Conservation (phyloP, 2,797 vertebrate species). For the Xerus rutilus region DNA sequence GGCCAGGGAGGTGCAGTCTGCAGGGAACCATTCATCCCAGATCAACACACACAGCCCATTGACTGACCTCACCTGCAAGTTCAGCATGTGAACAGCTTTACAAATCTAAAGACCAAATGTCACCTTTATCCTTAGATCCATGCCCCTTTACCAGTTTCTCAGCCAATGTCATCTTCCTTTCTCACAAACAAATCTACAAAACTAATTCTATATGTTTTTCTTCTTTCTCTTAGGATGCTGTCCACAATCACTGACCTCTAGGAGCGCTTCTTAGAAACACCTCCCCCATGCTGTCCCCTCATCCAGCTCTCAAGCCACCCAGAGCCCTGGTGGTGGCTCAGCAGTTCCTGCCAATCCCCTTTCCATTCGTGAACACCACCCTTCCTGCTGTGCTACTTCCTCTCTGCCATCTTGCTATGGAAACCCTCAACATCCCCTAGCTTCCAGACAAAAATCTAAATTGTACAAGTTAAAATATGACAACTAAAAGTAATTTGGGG, state of each 20-base stretch:
- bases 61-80: background rate
- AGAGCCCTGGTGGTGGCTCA: fast-evolving
- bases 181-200: background rate
- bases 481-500: background rate
- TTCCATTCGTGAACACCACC: fast-evolving
- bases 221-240: background rate
- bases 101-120: background rate
- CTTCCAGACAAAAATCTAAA: background rate
- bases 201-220: background rate
- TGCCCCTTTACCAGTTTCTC: background rate
- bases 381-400: background rate
- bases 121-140: background rate
- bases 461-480: background rate
- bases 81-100: fast-evolving
- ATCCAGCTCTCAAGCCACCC: fast-evolving
- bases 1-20: background rate
- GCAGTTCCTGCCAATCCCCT: too few species aligned
- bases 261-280: background rate
- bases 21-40: background rate
- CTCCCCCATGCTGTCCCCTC: fast-evolving
- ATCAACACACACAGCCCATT: background rate
- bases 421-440: background rate
- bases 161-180: background rate
- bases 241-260: fast-evolving
- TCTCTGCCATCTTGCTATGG: background rate